These are phyloP conservation scores for Platycheirus rosarum DNA, from an alignment of 2,888 invertebrate species.

Conservation along the genomic window DNA sequence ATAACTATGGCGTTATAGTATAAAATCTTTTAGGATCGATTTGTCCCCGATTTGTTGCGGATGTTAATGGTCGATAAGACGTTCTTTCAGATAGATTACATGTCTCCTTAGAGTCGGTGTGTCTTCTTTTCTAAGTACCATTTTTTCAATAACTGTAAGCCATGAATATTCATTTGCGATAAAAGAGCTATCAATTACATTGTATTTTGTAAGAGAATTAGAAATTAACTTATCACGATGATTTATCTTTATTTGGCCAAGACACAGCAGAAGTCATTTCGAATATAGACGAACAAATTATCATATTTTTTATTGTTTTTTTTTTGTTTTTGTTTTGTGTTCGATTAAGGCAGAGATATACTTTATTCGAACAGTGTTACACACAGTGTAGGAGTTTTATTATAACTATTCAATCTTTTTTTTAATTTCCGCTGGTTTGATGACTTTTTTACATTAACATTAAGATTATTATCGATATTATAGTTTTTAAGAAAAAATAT, in stretches of 20 bases:
- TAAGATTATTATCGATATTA: slow-evolving; percentile 6
- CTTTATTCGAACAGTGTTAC: not conserved
- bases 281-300: slow-evolving; percentile 32
- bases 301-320: slow-evolving; percentile 31
- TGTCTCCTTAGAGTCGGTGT: slow-evolving; percentile 35
- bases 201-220: slow-evolving; percentile 41
- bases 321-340: slow-evolving; percentile 26
- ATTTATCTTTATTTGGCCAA: slow-evolving; percentile 53
- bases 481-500: not conserved
- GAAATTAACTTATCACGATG: slow-evolving; percentile 63
- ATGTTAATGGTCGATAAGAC: slow-evolving; percentile 60
- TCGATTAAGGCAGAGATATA: slow-evolving; percentile 21
- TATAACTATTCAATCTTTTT: slow-evolving; percentile 21
- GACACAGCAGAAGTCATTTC: slow-evolving; percentile 42
- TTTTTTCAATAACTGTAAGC: slow-evolving; percentile 13
- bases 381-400: slow-evolving; percentile 28
- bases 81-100: slow-evolving; percentile 39
- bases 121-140: slow-evolving; percentile 19
- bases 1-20: slow-evolving; percentile 30
- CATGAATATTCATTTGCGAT: slow-evolving; percentile 64
- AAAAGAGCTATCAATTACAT: slow-evolving; percentile 45
- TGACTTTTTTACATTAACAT: not conserved
- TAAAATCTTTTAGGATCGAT: slow-evolving; percentile 58
- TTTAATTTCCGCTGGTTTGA: slow-evolving; percentile 17
- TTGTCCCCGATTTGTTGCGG: slow-evolving; percentile 71